Percentiles rank a stretch among this genome's conserved stretches.
Conservation (phyloP, 2,797 vertebrate species). For the Bradypus variegatus region DNA sequence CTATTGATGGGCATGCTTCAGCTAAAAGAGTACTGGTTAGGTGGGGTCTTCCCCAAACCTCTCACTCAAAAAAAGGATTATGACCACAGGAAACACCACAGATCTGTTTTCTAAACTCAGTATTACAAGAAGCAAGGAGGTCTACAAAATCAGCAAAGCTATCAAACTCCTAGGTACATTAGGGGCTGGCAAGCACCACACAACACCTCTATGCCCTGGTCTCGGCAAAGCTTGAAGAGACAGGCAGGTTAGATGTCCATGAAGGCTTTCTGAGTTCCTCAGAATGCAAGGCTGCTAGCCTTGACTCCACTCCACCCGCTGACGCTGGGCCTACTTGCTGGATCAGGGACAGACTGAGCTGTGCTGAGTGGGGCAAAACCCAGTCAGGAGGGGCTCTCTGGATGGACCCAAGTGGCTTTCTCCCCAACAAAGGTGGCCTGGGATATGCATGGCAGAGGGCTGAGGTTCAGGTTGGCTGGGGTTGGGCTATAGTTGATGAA, state of each 20-base stretch:
- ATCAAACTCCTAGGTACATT: neutral
- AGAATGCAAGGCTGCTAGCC: neutral
- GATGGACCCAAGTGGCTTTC: neutral
- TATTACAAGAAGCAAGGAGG: neutral
- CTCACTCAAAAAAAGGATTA: neutral
- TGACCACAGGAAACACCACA: neutral
- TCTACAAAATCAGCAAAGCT: neutral
- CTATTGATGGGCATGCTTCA: neutral
- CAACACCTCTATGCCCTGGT: neutral
- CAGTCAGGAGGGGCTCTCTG: neutral
- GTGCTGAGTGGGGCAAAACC: neutral
- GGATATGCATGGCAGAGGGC: neutral
- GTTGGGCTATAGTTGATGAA: neutral
- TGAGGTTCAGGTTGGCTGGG: neutral
- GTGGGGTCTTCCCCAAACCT: neutral
- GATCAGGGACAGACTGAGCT: neutral
- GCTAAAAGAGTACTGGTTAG: neutral
- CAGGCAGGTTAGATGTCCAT: neutral
- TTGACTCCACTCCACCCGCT: neutral
- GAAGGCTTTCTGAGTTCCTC: neutral
- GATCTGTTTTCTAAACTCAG: neutral
- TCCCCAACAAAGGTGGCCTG: neutral
- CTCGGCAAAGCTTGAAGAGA: neutral
- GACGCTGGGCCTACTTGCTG: neutral
- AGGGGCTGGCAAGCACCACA: neutral